These are phyloP conservation scores for Megathymus violae DNA, from an alignment of 1,140 invertebrate genomes.

Conservation along the genomic window DNA sequence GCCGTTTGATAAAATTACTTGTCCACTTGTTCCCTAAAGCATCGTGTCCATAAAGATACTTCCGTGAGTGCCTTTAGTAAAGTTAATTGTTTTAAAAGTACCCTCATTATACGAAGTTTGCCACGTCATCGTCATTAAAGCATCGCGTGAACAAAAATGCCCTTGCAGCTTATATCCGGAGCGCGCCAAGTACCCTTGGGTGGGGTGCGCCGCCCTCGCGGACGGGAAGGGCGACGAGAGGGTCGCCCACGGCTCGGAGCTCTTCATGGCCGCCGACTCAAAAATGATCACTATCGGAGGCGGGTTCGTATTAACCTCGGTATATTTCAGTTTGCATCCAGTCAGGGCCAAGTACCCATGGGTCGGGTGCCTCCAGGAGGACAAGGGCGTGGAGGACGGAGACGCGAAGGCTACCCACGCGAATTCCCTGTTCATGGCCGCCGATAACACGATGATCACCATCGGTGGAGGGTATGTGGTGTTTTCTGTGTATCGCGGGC, in stretches of 20 bases:
- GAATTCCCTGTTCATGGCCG: conserved; percentile 96
- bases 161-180: conserved; percentile 90
- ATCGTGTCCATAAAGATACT: too few species aligned
- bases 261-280: conserved; percentile 98
- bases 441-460: conserved; percentile 95
- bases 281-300: conserved; percentile 94
- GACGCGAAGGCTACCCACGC: conserved; percentile 87
- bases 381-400: conserved; percentile 78
- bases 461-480: conserved; percentile 83
- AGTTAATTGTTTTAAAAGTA: neutral
- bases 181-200: conserved; percentile 96
- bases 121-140: neutral
- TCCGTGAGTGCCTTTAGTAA: too few species aligned
- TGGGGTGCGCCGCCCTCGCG: conserved; percentile 84
- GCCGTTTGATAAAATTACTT: too few species aligned
- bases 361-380: conserved; percentile 87
- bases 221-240: conserved; percentile 85
- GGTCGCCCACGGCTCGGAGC: conserved; percentile 91
- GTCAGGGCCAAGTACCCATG: conserved; percentile 94
- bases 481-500: too few species aligned
- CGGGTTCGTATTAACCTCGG: conserved; percentile 53
- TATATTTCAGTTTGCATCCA: conserved; percentile 87
- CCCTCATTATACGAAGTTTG: neutral
- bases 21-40: too few species aligned
- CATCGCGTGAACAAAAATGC: conserved; percentile 22